Evolutionary conservation across 2,888 invertebrate genomes (phyloP).

Genomic region (Pseudococcus longispinus): DNA sequence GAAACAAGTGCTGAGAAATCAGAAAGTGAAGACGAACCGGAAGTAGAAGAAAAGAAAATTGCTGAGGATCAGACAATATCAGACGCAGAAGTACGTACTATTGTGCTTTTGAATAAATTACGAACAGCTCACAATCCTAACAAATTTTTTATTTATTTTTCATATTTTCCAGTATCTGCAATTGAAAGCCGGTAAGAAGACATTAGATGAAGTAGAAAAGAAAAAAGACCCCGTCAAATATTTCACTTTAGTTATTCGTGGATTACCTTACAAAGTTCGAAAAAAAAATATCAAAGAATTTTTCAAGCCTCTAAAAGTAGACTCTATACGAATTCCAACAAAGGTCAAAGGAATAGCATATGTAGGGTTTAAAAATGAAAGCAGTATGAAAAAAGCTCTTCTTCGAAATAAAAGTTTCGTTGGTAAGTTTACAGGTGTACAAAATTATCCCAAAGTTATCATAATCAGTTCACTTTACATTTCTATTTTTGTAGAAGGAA

Average conservation of each 20-base stretch:
- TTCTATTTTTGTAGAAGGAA: conserved; percentile 65
- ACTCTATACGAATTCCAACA: conserved; percentile 79
- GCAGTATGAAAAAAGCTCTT: conserved; percentile 79
- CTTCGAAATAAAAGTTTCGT: conserved; percentile 84
- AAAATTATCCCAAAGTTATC: neutral
- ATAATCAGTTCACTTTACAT: neutral
- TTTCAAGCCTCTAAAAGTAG: conserved; percentile 80
- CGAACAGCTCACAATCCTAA: neutral
- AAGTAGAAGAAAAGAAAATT: conserved; percentile 61
- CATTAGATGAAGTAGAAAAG: conserved; percentile 57
- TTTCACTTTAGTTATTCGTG: conserved; percentile 76
- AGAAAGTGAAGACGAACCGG: conserved; percentile 64
- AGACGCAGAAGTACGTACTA: conserved; percentile 72
- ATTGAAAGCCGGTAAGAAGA: conserved; percentile 61
- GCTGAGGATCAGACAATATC: conserved; percentile 75
- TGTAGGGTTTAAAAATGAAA: conserved; percentile 87
- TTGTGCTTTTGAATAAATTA: conserved; percentile 36
- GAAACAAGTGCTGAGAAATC: conserved; percentile 60
- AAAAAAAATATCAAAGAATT: conserved; percentile 86
- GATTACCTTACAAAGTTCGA: conserved; percentile 78
- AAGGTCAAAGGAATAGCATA: conserved; percentile 85
- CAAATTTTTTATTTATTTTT: conserved; percentile 59
- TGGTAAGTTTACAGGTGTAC: conserved; percentile 65
- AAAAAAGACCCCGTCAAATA: conserved; percentile 52
- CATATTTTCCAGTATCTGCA: conserved; percentile 68